phyloP scores from a whole-genome alignment of 2,797 vertebrate genomes.

The Anguilla pacifica region DNA sequence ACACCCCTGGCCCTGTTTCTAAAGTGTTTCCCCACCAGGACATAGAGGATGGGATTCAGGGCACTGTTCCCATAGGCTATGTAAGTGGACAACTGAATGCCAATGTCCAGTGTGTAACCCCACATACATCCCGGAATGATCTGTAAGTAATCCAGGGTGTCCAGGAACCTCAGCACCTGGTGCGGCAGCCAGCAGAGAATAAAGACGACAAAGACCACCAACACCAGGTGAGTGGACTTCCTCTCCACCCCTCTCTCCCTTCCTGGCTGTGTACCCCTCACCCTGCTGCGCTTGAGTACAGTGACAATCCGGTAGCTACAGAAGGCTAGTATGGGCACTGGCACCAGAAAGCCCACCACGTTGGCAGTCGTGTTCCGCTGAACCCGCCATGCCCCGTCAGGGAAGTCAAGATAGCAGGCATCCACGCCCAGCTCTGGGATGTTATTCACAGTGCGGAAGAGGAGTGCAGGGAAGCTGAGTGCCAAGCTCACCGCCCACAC shows the following conservation, averaged over 20 bases:
- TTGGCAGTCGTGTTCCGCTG: constrained; percentile 75
- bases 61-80: constrained; percentile 84
- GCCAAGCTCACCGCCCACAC: constrained; percentile 76
- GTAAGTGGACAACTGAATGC: constrained; percentile 72
- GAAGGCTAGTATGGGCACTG: constrained; percentile 72
- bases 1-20: constrained; percentile 75
- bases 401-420: constrained; percentile 71
- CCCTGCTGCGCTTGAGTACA: constrained; percentile 68
- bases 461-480: constrained; percentile 75
- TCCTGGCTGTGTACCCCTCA: constrained; percentile 60
- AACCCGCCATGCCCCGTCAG: constrained; percentile 69
- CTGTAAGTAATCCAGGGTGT: constrained; percentile 65
- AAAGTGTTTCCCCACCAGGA: constrained; percentile 86
- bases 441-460: constrained; percentile 71
- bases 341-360: constrained; percentile 79
- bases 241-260: constrained; percentile 68
- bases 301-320: constrained; percentile 74
- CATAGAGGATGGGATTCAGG: constrained; percentile 49
- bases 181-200: constrained; percentile 84
- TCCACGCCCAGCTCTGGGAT: constrained; percentile 58
- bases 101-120: constrained; percentile 57
- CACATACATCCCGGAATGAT: constrained; percentile 62
- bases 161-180: constrained; percentile 77
- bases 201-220: constrained; percentile 78
- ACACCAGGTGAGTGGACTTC: constrained; percentile 75